Evolutionary conservation across 2,888 invertebrate species (phyloP), one percentile per base, ranked within the genome.

Genomic region (Thera britannica): DNA sequence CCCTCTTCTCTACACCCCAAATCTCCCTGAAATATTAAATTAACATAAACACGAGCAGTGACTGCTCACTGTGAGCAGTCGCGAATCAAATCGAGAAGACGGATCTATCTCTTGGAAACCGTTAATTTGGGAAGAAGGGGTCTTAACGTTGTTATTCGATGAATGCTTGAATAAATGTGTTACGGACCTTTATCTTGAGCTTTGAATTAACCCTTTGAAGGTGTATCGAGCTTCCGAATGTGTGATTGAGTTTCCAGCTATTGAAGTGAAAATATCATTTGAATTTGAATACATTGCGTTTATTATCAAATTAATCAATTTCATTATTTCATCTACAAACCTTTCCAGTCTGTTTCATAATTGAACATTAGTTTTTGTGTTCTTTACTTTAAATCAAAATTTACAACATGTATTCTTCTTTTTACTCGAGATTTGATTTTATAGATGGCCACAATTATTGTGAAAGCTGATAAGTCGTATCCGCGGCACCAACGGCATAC

Each of bases 71-170:
- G 77, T 79, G 80, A 75, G 74, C 75, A 75, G 77, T 78, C 81
- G 82, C 85, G 85, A 86, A 86, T 89, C 89, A 89, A 91, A 90
- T 89, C 87, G 88, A 84, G 84, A 85, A 87, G 86, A 85, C 86
- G 81, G 83, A 87, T 88, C 87, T 87, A 88, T 89, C 87, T 88
- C 71, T 77, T 87, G 89, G 90, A 90, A 90, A 89, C 87, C 91
- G 89, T 90, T 90, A 88, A 90, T 90, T 89, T 84, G 82, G 70
- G 74, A 68, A 70, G 71, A 71, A 73, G 74, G 75, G 72, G 55
- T 64, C 58, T 62, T 73, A 76, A 73, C 77, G 81, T 82, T 77
- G 83, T 87, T 85, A 84, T 72, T 72, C 71, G 72, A 76, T 85
- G 84, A 85, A 86, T 88, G 81, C 82, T 75, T 72, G 74, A 75